phyloP scores from a whole-genome alignment of 2,797 vertebrate genomes.

The Nyctalus aviator region DNA sequence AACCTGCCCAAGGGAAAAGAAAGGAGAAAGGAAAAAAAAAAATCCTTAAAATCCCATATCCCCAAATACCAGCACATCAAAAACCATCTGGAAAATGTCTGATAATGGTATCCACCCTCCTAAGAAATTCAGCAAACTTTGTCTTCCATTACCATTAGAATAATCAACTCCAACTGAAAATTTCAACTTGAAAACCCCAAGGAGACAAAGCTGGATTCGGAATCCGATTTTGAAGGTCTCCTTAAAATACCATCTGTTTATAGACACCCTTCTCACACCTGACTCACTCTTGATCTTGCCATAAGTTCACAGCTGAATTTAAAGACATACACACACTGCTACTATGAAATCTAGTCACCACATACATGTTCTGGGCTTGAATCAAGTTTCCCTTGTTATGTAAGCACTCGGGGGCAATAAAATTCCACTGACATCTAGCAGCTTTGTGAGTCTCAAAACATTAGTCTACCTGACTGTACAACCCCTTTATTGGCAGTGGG shows the following conservation, averaged over 20 bases:
- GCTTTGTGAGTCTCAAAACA: slow-evolving; percentile 69
- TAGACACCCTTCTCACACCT: slow-evolving; percentile 65
- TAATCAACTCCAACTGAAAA: slow-evolving; percentile 83
- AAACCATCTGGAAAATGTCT: slow-evolving; percentile 86
- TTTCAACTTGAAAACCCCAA: slow-evolving; percentile 81
- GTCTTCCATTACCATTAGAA: slow-evolving; percentile 83
- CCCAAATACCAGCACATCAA: slow-evolving; percentile 78
- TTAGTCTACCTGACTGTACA: slow-evolving; percentile 48
- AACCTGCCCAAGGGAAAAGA: slow-evolving; percentile 74
- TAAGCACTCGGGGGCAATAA: slow-evolving; percentile 83
- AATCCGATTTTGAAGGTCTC: slow-evolving; percentile 84
- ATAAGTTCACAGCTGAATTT: slow-evolving; percentile 71
- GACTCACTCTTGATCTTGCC: slow-evolving; percentile 80
- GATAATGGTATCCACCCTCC: slow-evolving; percentile 81
- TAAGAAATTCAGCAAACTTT: slow-evolving; percentile 81
- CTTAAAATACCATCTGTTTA: slow-evolving; percentile 85
- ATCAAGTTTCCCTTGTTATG: slow-evolving; percentile 85
- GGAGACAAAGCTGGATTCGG: slow-evolving; percentile 84
- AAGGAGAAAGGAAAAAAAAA: slow-evolving; percentile 44
- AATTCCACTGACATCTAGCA: slow-evolving; percentile 79
- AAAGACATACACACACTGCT: slow-evolving; percentile 63
- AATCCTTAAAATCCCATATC: slow-evolving; percentile 81
- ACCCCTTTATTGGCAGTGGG: slow-evolving; percentile 2
- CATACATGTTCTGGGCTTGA: slow-evolving; percentile 70
- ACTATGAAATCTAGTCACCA: slow-evolving; percentile 77